These are phyloP conservation scores for Zalophus californianus DNA, from an alignment of 2,797 vertebrate genomes.

Conservation along the genomic window DNA sequence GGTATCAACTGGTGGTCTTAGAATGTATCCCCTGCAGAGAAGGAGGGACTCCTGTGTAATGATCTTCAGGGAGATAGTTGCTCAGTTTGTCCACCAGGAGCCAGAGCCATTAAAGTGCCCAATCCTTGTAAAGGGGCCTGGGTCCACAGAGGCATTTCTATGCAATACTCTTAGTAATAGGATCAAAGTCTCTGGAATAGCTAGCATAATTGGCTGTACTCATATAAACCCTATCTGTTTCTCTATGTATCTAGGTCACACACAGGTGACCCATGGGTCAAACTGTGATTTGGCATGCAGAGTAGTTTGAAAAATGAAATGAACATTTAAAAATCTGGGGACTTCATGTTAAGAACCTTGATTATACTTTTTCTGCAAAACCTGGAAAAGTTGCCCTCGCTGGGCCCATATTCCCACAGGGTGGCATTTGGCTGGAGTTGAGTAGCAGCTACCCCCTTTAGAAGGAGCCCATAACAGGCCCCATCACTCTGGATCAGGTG, in stretches of 20 bases:
- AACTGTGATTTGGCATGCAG: neutral
- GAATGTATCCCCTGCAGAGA: neutral
- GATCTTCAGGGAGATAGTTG: neutral
- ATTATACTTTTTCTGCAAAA: neutral
- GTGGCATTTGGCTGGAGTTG: neutral
- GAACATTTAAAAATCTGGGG: neutral
- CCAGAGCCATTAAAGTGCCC: neutral
- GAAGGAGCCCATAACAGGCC: neutral
- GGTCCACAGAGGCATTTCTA: neutral
- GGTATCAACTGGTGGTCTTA: neutral
- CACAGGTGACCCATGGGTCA: neutral
- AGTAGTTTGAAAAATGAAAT: neutral
- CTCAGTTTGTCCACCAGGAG: neutral
- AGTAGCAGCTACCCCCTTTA: neutral
- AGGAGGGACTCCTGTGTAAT: neutral
- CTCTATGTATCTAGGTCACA: neutral
- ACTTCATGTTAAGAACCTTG: neutral
- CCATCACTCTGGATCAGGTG: accelerated
- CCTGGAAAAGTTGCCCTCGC: neutral
- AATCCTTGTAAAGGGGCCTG: neutral
- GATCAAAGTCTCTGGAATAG: neutral
- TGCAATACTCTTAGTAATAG: neutral
- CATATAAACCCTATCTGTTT: neutral
- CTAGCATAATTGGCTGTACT: neutral
- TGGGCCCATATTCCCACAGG: accelerated